phyloP scores from a whole-genome alignment of 2,888 invertebrate species.

The Cryptocephalus moraei region DNA sequence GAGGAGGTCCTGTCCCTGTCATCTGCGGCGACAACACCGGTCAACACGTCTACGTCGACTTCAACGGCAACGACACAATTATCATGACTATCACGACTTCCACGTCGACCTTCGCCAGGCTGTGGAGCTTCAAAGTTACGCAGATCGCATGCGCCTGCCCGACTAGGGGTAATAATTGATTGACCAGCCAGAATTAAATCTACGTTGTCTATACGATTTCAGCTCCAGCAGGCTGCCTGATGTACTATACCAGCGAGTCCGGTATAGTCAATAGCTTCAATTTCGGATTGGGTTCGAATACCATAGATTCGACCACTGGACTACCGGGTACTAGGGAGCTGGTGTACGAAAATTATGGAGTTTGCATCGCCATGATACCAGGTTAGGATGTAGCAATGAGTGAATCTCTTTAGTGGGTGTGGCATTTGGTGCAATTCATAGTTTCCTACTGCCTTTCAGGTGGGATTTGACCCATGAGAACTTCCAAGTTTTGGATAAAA shows the following conservation, averaged over 20 bases:
- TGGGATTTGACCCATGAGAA: too few species aligned
- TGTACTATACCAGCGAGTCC: slow-evolving; percentile 52
- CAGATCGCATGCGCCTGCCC: slow-evolving; percentile 64
- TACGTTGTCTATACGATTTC: too few species aligned
- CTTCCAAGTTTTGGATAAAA: too few species aligned
- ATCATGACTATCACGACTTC: slow-evolving; percentile 50
- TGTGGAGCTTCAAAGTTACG: slow-evolving; percentile 64
- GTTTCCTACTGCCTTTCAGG: not conserved
- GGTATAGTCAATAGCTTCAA: slow-evolving; percentile 66
- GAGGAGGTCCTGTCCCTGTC: slow-evolving; percentile 57
- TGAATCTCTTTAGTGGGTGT: too few species aligned
- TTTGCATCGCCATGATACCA: slow-evolving; percentile 61
- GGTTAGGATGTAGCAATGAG: slow-evolving; percentile 5
- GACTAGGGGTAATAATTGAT: slow-evolving; percentile 45
- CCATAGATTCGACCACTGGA: too few species aligned
- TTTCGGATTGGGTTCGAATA: slow-evolving; percentile 47
- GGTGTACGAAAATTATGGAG: slow-evolving; percentile 61
- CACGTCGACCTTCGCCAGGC: slow-evolving; percentile 45
- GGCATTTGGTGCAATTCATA: not conserved
- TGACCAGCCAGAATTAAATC: not conserved
- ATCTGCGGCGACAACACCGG: slow-evolving; percentile 74
- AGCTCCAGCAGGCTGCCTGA: slow-evolving; percentile 71
- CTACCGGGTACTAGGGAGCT: slow-evolving; percentile 68
- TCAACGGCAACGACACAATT: slow-evolving; percentile 55
- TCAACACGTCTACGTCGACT: slow-evolving; percentile 66